Conservation (phyloP, 2,113 vertebrate species). For the Amphiprion percula region DNA sequence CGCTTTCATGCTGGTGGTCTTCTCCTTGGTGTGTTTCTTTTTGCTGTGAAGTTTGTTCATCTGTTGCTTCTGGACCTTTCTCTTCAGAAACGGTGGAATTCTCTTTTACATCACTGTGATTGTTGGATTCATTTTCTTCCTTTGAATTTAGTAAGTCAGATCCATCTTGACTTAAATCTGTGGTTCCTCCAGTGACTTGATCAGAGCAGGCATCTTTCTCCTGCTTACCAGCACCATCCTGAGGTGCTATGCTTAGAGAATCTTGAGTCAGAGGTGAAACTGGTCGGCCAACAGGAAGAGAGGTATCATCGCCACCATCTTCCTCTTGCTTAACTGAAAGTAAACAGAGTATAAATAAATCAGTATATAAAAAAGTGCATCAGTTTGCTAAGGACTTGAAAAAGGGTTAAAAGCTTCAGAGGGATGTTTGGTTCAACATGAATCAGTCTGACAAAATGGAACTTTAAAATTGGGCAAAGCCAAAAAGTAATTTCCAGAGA, state of each 20-base stretch:
- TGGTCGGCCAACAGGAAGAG: neutral
- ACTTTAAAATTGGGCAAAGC: neutral
- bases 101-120: no score
- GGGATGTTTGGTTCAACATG: neutral
- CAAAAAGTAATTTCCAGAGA: neutral
- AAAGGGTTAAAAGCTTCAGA: neutral
- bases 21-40: neutral
- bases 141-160: neutral
- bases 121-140: neutral
- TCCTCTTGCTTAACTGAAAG: slow-evolving; percentile 1
- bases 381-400: neutral
- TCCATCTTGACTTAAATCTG: neutral
- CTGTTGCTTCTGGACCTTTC: no score
- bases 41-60: neutral
- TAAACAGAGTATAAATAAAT: neutral
- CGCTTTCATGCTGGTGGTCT: neutral
- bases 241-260: neutral
- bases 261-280: neutral
- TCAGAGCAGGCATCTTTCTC: neutral
- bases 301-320: neutral
- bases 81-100: no score
- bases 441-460: neutral
- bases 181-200: neutral
- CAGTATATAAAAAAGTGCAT: neutral
- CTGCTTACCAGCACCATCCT: neutral